These are phyloP conservation scores for Trachops cirrhosus DNA, from an alignment of 2,797 vertebrate species.

Conservation along the genomic window DNA sequence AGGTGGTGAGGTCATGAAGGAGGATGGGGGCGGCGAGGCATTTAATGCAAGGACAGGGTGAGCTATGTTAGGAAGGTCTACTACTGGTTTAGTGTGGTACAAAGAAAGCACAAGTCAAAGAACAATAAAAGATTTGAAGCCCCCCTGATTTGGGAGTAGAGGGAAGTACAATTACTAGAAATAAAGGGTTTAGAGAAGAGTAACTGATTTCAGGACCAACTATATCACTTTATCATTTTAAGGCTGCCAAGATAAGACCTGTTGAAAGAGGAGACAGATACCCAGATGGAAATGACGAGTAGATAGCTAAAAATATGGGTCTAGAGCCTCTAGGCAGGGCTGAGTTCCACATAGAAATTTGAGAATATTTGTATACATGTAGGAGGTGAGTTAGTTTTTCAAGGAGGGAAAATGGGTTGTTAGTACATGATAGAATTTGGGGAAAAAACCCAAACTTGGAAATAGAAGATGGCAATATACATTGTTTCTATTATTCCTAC, in stretches of 20 bases:
- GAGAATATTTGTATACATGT: background rate
- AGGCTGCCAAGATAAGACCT: background rate
- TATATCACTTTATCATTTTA: background rate
- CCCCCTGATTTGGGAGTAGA: background rate
- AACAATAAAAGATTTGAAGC: background rate
- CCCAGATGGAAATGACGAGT: background rate
- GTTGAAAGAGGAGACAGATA: background rate
- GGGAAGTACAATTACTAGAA: background rate
- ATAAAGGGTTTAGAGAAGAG: background rate
- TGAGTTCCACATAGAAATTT: background rate
- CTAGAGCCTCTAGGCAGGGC: background rate
- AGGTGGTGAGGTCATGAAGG: background rate
- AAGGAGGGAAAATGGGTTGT: background rate
- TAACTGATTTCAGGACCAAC: background rate
- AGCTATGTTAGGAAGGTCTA: background rate
- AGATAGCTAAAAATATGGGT: background rate
- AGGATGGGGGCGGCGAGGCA: background rate
- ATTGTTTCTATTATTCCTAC: background rate
- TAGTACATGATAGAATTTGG: background rate
- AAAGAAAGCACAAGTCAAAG: background rate
- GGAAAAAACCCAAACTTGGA: background rate
- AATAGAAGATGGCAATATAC: background rate
- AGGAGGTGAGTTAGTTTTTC: background rate
- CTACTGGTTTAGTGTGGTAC: background rate
- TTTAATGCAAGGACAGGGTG: background rate